Percentiles rank a stretch among this genome's conserved stretches.
Conservation (phyloP, 2,888 invertebrate genomes). For the Diloba caeruleocephala region DNA sequence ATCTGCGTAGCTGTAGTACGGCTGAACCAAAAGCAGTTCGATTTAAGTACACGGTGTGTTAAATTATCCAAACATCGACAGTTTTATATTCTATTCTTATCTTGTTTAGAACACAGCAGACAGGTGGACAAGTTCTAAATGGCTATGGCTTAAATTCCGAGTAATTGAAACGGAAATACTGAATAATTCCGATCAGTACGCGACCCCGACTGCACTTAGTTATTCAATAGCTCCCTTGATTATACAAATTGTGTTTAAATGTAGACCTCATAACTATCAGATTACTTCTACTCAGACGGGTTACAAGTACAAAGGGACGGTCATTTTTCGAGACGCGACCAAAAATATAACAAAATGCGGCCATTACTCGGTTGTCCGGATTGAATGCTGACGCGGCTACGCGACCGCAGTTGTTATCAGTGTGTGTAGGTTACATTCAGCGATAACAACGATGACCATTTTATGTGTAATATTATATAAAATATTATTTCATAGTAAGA, state of each 20-base stretch:
- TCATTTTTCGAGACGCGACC: conserved; percentile 19
- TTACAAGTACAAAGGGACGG: conserved; percentile 22
- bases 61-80: conserved; percentile 26
- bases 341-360: conserved; percentile 47
- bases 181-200: neutral
- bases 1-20: too few relatives aligned
- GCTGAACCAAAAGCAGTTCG: neutral
- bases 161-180: neutral
- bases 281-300: conserved; percentile 9
- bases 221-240: too few relatives aligned
- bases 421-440: conserved; percentile 10
- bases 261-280: conserved; percentile 16
- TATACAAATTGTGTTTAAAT: conserved; percentile 9
- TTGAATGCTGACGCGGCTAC: conserved; percentile 45
- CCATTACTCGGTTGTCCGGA: conserved; percentile 52
- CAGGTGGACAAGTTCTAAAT: neutral
- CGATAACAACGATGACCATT: conserved; percentile 12
- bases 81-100: conserved; percentile 26
- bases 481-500: neutral
- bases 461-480: neutral
- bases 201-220: too few relatives aligned
- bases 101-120: neutral
- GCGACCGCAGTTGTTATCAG: conserved; percentile 43
- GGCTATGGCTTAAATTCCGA: neutral
- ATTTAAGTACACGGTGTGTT: conserved; percentile 1